These are phyloP conservation scores for Mesitornis unicolor DNA, from an alignment of 2,113 vertebrate genomes.

Conservation along the genomic window DNA sequence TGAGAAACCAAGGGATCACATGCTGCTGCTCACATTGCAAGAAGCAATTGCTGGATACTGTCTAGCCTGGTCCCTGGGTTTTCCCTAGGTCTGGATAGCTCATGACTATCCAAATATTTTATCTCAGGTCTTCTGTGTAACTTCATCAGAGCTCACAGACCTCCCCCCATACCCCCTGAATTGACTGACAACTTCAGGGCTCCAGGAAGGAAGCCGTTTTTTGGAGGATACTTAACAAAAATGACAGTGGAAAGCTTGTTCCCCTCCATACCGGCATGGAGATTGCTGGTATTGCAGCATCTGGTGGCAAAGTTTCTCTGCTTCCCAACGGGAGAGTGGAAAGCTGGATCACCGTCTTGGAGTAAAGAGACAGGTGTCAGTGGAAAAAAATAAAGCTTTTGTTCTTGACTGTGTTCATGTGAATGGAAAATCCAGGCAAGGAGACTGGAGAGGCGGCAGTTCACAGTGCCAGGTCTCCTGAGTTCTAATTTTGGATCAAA, in stretches of 20 bases:
- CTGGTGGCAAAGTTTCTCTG: background rate
- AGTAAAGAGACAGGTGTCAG: constrained; percentile 23
- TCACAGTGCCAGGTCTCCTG: constrained; percentile 10
- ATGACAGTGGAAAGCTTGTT: background rate
- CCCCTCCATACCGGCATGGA: background rate
- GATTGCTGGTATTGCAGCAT: background rate
- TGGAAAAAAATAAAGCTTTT: background rate
- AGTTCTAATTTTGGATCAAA: constrained; percentile 51
- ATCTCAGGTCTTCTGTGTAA: background rate
- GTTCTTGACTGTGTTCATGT: background rate
- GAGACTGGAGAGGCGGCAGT: background rate
- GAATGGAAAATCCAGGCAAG: constrained; percentile 55
- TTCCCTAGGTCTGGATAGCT: background rate
- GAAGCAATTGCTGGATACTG: background rate
- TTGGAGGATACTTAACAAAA: background rate
- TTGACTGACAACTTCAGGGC: background rate
- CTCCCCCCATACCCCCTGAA: background rate
- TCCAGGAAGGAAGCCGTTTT: background rate
- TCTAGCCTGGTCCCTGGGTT: background rate
- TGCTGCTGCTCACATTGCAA: background rate
- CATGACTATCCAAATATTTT: background rate
- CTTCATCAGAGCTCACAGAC: background rate
- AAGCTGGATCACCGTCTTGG: constrained; percentile 9
- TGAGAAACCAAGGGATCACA: background rate
- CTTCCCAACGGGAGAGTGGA: background rate